Evolutionary conservation across 2,113 vertebrate species (phyloP), one percentile per base, ranked within the genome.

Genomic region (Labeo rohita): DNA sequence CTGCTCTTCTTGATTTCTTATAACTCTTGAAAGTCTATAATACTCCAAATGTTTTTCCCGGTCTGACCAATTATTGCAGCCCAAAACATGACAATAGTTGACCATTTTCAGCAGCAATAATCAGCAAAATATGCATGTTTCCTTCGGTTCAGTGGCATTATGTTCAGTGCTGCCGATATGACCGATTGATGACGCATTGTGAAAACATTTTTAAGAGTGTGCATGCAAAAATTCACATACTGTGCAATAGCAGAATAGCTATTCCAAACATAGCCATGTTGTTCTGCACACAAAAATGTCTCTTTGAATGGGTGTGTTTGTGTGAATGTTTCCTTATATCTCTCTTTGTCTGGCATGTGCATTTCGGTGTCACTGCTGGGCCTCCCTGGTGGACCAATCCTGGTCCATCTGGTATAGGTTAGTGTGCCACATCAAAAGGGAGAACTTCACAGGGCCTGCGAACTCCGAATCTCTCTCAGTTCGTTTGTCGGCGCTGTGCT

Each of bases 361-460:
- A 74, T 10, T 85, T 72, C n/a, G 36, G 47, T 81, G 87, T 82
- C 78, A 56, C 43, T 54, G 65, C 72, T 80, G 39, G 78, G 21
- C 18, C 11, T 61, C 21, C 21, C 50, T 80, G 21, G 70, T 72
- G 72, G 70, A 45, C 85, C 75, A 75, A 47, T 74, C 83, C 80
- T 80, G 43, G 59, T 82, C 74, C 93, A 93, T 94, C 90, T 94
- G 93, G 89, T 92, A 90, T 87, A 92, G 85, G 84, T 94, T 94
- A 92, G 81, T 39, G 66, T 73, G 85, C 80, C 39, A 92, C 92
- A 93, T 94, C 93, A 94, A 93, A 94, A 65, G 86, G 78, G 43
- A 61, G 66, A 75, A 91, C 85, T 89, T 87, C 79, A 90, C 65
- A 91, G 83, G 74, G 39, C 66, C 56, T 39, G 70, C 47, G 59